Percentiles rank a stretch among this genome's conserved stretches.
These are phyloP conservation scores for Limnodromus scolopaceus DNA, from an alignment of 2,797 vertebrate genomes.

Conservation along the genomic window DNA sequence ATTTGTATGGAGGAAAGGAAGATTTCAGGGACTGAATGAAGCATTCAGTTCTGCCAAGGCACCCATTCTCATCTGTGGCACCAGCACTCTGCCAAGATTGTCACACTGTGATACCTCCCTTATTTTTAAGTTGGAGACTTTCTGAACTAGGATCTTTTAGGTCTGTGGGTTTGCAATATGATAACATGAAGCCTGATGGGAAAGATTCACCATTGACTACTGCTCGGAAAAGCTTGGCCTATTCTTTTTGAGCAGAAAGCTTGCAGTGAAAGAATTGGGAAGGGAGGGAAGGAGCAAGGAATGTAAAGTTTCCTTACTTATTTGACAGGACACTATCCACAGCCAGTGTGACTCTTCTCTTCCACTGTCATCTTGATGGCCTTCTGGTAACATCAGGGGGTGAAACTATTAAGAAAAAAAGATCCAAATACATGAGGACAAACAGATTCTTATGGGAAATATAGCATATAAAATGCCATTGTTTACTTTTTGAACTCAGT, in stretches of 20 bases:
- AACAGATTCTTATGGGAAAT: not conserved
- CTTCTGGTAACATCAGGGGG: not conserved
- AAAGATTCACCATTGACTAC: not conserved
- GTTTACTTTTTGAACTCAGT: not conserved
- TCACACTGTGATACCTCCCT: conserved; percentile 27
- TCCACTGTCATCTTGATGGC: not conserved
- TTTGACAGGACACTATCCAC: not conserved
- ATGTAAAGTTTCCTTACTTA: not conserved
- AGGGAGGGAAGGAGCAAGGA: not conserved
- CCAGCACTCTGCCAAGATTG: conserved; percentile 28
- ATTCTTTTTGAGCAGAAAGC: not conserved
- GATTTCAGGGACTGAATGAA: conserved; percentile 33
- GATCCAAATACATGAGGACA: not conserved
- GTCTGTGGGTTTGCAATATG: not conserved
- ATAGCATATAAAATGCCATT: not conserved
- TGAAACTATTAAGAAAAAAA: not conserved
- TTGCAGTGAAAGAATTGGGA: not conserved
- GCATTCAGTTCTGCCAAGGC: conserved; percentile 40
- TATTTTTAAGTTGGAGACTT: conserved; percentile 31
- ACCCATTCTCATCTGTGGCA: conserved; percentile 1
- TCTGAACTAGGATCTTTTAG: not conserved
- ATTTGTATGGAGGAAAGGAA: conserved; percentile 1
- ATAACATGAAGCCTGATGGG: not conserved
- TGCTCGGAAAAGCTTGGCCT: not conserved
- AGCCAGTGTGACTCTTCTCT: not conserved